Evolutionary conservation across 2,113 vertebrate genomes (phyloP), one percentile per base, ranked within the genome.

Genomic region (Phaethornis superciliosus): DNA sequence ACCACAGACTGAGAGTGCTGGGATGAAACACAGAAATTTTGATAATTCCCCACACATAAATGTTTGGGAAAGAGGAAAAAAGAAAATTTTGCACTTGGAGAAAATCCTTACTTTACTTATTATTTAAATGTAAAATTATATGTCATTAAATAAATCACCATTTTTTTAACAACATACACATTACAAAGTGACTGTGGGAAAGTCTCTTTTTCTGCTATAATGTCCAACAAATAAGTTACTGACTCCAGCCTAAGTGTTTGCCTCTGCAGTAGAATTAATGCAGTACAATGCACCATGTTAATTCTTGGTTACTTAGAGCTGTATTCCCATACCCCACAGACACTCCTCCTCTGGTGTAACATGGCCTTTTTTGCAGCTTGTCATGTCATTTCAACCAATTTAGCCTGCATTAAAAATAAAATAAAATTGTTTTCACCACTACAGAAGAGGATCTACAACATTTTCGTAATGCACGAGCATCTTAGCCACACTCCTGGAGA

Each of bases 11-110:
- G 8, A 56, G 18, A 79, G 12, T 33, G 6, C 17, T 62, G 18
- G 21, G 20, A 58, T 58, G 51, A 62, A 95, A 54, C 27, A 71
- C 1, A 3, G 37, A 35, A 11, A 26, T 24, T 46, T 56, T 81
- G 27, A 35, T 15, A 83, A 24, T 70, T 7, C 4, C 4, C 20
- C 23, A 58, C n/a, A 54, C 69, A 86, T 1, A 65, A 74, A 28
- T 2, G 1, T n/a, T 65, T 49, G 11, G 11, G 14, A 23, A 37
- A 2, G 7, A 5, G 5, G 4, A 8, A 49, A 40, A 70, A 23
- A 52, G 15, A 65, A 4, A 60, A 7, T 6, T 72, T 44, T 69
- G 1, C 7, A 62, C 20, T 47, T 69, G 37, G 10, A 79, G 23
- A 60, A 56, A 80, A 49, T 9, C 60, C 4, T 46, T 58, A 4